A percentile compares a stretch with the other conserved stretches of the same genome.
phyloP scores from a whole-genome alignment of 2,888 invertebrate species.

The Taenaris catops region DNA sequence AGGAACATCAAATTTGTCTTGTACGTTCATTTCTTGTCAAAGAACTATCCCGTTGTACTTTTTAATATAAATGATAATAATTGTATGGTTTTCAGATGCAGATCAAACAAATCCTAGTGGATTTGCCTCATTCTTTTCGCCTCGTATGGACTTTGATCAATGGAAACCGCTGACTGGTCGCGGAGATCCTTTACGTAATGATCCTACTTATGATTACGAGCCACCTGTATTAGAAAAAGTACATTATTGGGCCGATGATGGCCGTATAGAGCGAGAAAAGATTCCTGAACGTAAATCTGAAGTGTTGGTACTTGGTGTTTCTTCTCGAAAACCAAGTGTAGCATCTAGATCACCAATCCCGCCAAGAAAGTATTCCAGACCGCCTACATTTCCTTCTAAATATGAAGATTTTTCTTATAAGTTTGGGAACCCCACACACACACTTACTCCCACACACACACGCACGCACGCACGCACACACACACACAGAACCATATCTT shows the following conservation, averaged over 20 bases:
- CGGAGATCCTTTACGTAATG: conserved; percentile 90
- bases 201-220: conserved; percentile 92
- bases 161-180: conserved; percentile 90
- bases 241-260: conserved; percentile 88
- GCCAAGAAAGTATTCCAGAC: conserved; percentile 37
- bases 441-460: too few relatives aligned
- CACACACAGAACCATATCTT: too few relatives aligned
- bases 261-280: conserved; percentile 75
- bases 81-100: conserved; percentile 42
- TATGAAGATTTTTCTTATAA: conserved; percentile 76
- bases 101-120: conserved; percentile 38
- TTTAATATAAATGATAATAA: too few relatives aligned
- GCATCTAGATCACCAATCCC: conserved; percentile 59
- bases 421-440: too few relatives aligned
- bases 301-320: conserved; percentile 84
- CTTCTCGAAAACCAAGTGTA: conserved; percentile 83
- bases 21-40: conserved; percentile 26
- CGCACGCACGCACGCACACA: too few relatives aligned
- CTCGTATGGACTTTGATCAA: conserved; percentile 90
- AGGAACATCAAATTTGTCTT: conserved; percentile 28
- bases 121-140: conserved; percentile 79
- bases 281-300: conserved; percentile 82
- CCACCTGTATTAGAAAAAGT: conserved; percentile 89
- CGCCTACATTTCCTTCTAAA: conserved; percentile 43
- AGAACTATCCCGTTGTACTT: too few relatives aligned